These are phyloP conservation scores for Barypeithes pellucidus DNA, from an alignment of 2,888 invertebrate genomes.

Conservation along the genomic window DNA sequence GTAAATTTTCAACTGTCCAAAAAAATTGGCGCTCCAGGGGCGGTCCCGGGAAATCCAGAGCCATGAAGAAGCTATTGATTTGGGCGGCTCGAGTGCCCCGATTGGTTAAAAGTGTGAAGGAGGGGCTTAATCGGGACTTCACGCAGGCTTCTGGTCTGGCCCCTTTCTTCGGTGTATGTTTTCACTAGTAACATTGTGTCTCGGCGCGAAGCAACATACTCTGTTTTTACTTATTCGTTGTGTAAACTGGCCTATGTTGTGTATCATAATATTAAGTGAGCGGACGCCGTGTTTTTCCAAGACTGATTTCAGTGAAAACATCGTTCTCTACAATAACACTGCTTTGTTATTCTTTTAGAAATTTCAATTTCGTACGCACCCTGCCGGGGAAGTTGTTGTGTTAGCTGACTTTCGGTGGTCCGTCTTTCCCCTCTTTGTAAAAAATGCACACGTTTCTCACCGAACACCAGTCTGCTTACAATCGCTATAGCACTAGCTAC, in stretches of 20 bases:
- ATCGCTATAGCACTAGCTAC: conserved; percentile 77
- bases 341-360: conserved; percentile 66
- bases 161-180: conserved; percentile 65
- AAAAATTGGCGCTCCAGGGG: conserved; percentile 56
- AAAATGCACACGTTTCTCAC: conserved; percentile 92
- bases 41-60: conserved; percentile 28
- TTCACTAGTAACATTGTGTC: conserved; percentile 73
- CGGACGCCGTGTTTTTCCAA: conserved; percentile 77
- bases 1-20: conserved; percentile 46
- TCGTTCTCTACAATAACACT: conserved; percentile 74
- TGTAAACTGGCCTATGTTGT: conserved; percentile 88
- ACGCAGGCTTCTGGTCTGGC: conserved; percentile 39
- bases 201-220: conserved; percentile 59
- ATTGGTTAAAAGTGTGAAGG: conserved; percentile 55
- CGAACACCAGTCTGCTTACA: conserved; percentile 90
- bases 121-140: conserved; percentile 30
- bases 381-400: conserved; percentile 49
- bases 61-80: conserved; percentile 49
- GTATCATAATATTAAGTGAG: conserved; percentile 83
- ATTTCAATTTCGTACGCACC: conserved; percentile 60
- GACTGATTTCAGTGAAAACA: conserved; percentile 73
- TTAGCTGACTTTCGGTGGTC: conserved; percentile 63
- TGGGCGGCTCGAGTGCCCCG: conserved; percentile 39
- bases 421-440: conserved; percentile 63
- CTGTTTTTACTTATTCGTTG: conserved; percentile 78